These are phyloP conservation scores for Electrophaes corylata DNA, from an alignment of 2,888 invertebrate genomes.

Conservation along the genomic window DNA sequence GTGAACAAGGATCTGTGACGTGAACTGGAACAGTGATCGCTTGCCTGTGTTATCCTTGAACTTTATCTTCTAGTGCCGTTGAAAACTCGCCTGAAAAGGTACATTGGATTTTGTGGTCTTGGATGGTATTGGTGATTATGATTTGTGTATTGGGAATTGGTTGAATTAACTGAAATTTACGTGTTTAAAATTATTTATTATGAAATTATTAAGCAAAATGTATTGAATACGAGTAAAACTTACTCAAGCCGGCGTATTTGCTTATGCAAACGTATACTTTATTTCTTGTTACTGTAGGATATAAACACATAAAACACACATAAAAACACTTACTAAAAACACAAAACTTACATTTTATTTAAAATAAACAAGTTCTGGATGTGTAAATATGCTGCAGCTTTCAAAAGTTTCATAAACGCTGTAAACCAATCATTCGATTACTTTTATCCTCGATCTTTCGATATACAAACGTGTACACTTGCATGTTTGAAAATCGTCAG, in stretches of 20 bases:
- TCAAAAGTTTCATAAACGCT: background rate
- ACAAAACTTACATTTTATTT: too few relatives aligned
- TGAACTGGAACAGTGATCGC: slow-evolving; percentile 80
- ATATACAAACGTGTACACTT: background rate
- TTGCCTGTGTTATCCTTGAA: slow-evolving; percentile 80
- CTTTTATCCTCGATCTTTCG: background rate
- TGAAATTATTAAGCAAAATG: background rate
- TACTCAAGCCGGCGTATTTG: background rate
- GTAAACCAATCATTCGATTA: background rate
- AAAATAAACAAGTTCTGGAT: too few relatives aligned
- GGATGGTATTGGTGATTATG: slow-evolving; percentile 33
- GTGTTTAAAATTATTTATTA: background rate
- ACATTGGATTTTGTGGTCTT: slow-evolving; percentile 59
- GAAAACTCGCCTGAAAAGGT: slow-evolving; percentile 72
- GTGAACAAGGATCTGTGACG: slow-evolving; percentile 70
- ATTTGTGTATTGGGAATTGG: slow-evolving; percentile 29
- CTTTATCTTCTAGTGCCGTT: slow-evolving; percentile 66
- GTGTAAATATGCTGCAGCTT: background rate
- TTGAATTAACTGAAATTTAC: background rate
- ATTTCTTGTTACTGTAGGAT: too few relatives aligned
- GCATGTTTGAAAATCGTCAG: slow-evolving; percentile 2
- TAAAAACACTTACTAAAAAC: too few relatives aligned
- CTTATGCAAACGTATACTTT: background rate
- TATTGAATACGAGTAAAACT: background rate
- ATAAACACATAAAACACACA: background rate